Base-by-base conservation (phyloP, 2,888 invertebrate species). In the Synanthedon formicaeformis region DNA sequence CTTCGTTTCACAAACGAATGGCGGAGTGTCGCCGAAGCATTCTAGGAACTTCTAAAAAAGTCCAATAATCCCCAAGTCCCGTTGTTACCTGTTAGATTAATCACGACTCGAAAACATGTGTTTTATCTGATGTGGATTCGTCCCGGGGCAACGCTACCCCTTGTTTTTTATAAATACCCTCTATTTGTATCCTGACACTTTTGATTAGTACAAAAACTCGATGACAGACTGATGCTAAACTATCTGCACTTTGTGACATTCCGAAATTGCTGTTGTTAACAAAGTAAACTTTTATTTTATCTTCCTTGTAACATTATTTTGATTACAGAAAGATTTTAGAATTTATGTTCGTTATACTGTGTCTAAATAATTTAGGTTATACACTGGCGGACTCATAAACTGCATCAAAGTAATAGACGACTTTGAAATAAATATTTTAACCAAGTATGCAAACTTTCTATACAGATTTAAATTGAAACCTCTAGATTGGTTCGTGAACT, bases 31-130 rank as follows among this genome's bases (percentile, higher is more conserved):
- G 40, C 57, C 52, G 4, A 14, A 63, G 59, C 54, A 51, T 72
- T 71, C 72, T 63, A 56, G 56, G 72, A 72, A 72, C 57, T 55
- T 41, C n/a, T 18, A 49, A 55, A 62, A 69, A 69, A 69, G 64
- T 60, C 23, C 34, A 54, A 56, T 55, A 58, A 53, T 23, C 49
- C 52, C 51, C 48, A 51, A 56, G 55, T 62, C 61, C 62, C 61
- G 63, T 58, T 57, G 57, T 50, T 65, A 65, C 63, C 65, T 63
- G 64, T 53, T 53, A 60, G 58, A 62, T 61, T 63, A 58, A 62
- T 63, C 57, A 57, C 55, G 49, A 16, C 49, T 16, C 49, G 49
- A 56, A 53, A 51, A 56, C 60, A 57, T 57, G 55, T 58, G 58
- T 54, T 57, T 56, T 57, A 63, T 64, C 64, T 58, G 63, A 61